A percentile compares a stretch with the other conserved stretches of the same genome.
phyloP scores from a whole-genome alignment of 35 echinoderm and acorn worm genomes.

The Holothuria glaberrima region DNA sequence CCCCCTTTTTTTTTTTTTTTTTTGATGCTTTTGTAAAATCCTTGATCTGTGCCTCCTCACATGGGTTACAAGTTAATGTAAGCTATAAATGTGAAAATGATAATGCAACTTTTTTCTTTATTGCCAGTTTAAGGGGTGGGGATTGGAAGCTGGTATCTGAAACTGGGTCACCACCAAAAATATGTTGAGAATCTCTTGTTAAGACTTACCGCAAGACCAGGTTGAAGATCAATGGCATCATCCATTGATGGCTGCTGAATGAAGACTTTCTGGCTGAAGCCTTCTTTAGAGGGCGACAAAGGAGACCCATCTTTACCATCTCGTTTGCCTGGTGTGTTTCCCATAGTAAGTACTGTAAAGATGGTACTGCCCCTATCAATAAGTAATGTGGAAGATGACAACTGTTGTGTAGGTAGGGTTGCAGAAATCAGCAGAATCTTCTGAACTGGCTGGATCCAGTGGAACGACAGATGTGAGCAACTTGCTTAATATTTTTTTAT shows the following conservation, averaged over 20 bases:
- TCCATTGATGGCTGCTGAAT: conserved; percentile 43
- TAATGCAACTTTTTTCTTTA: no score
- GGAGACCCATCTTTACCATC: conserved; percentile 49
- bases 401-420: neutral
- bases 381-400: neutral
- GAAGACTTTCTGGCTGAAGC: conserved; percentile 48
- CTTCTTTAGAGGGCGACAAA: conserved; percentile 39
- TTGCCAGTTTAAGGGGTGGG: no score
- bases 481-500: conserved; percentile 49
- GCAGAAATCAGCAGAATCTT: neutral
- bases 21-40: no score
- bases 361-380: neutral
- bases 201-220: conserved; percentile 24
- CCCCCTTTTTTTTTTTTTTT: no score
- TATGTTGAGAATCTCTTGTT: no score
- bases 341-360: conserved; percentile 34
- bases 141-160: no score
- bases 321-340: conserved; percentile 35
- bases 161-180: no score
- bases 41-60: no score
- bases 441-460: neutral
- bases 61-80: no score
- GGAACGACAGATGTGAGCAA: neutral
- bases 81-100: no score
- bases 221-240: conserved; percentile 50